Evolutionary conservation across 2,113 vertebrate genomes (phyloP).

Genomic region (Mystacornis crossleyi): DNA sequence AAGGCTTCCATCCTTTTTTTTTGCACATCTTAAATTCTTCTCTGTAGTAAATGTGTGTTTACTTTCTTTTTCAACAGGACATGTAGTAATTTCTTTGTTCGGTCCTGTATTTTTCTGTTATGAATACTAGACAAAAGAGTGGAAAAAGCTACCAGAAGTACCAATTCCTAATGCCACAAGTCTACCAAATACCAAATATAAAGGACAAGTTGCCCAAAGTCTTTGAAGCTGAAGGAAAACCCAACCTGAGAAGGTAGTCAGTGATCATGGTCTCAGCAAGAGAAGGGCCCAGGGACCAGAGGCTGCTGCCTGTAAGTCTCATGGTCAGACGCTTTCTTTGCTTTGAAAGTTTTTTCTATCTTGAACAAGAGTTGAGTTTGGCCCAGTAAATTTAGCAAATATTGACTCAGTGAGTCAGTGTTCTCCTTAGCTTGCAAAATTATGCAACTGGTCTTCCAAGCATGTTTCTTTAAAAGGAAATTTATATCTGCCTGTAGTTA

Average conservation of each 20-base stretch:
- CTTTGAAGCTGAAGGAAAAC: not conserved
- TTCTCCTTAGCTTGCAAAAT: conserved; percentile 34
- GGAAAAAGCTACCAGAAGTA: not conserved
- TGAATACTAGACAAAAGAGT: not conserved
- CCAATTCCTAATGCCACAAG: not conserved
- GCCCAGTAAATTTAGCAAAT: conserved; percentile 25
- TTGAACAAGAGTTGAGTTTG: conserved; percentile 22
- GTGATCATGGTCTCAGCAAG: not conserved
- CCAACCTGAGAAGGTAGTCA: not conserved
- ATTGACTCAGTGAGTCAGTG: conserved; percentile 60
- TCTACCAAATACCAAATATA: not conserved
- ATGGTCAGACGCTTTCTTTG: not conserved
- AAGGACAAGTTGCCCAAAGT: not conserved
- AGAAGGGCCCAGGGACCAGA: not conserved
- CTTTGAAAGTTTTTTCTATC: not conserved
- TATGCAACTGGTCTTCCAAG: conserved; percentile 7
- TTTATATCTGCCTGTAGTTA: not conserved
- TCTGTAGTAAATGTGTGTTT: not conserved
- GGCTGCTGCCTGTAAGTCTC: not conserved
- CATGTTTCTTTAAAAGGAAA: conserved; percentile 34
- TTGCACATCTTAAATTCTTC: not conserved
- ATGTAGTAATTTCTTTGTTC: not conserved
- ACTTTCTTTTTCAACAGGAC: not conserved
- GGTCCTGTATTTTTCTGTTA: not conserved
- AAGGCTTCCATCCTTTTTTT: not conserved